Evolutionary conservation across 2,113 vertebrate genomes (phyloP).

Genomic region (Aramus guarauna): DNA sequence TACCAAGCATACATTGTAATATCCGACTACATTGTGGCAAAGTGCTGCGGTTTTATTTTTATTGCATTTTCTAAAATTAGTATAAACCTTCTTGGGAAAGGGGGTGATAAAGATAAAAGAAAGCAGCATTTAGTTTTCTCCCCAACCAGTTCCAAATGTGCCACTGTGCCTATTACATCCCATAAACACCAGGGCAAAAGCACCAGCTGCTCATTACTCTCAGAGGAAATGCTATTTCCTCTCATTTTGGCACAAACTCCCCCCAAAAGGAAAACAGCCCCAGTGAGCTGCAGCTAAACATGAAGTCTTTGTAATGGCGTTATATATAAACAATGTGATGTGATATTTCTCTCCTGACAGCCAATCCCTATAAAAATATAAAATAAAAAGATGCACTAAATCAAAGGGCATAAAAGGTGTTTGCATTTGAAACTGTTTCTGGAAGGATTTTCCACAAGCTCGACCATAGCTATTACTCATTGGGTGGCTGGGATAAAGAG

Average conservation of each 20-base stretch:
- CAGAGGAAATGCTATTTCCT: slow-evolving; percentile 67
- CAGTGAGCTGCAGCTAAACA: slow-evolving; percentile 55
- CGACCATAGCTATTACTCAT: not conserved
- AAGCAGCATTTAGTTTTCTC: slow-evolving; percentile 70
- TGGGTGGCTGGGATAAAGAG: slow-evolving; percentile 24
- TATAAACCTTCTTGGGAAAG: slow-evolving; percentile 69
- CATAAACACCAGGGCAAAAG: slow-evolving; percentile 72
- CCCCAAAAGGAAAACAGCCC: slow-evolving; percentile 66
- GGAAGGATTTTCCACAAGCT: slow-evolving; percentile 22
- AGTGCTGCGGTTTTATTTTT: slow-evolving; percentile 28
- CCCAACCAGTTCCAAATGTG: slow-evolving; percentile 74
- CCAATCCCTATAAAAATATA: slow-evolving; percentile 46
- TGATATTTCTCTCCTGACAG: slow-evolving; percentile 49
- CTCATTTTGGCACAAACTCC: slow-evolving; percentile 64
- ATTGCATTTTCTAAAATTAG: slow-evolving; percentile 74
- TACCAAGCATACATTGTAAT: slow-evolving; percentile 3
- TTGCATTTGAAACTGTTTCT: slow-evolving; percentile 37
- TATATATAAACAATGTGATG: slow-evolving; percentile 41
- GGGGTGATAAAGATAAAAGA: slow-evolving; percentile 75
- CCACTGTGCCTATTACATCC: slow-evolving; percentile 72
- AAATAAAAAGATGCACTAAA: slow-evolving; percentile 42
- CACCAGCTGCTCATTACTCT: slow-evolving; percentile 75
- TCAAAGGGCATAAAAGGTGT: slow-evolving; percentile 7
- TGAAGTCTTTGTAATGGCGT: not conserved
- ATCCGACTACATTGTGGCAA: slow-evolving; percentile 49